These are phyloP conservation scores for Drosophila dunni DNA, from an alignment of 1,140 invertebrate species.

Conservation along the genomic window DNA sequence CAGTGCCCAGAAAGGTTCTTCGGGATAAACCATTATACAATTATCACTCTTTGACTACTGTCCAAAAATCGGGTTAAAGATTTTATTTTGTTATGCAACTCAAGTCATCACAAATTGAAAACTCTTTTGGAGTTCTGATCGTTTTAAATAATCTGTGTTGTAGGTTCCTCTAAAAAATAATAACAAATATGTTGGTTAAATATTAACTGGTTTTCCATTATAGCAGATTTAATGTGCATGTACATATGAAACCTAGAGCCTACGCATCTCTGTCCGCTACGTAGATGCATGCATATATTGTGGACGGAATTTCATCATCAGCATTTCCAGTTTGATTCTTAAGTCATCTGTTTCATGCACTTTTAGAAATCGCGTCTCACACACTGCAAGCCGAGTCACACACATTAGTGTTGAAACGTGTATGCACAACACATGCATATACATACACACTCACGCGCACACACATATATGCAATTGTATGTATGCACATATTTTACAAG, in stretches of 20 bases:
- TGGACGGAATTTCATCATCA: conserved; percentile 44
- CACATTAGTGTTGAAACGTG: too few relatives aligned
- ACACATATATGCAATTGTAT: conserved; percentile 22
- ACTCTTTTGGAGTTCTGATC: conserved; percentile 19
- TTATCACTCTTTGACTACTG: conserved; percentile 38
- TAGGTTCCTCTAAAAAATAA: conserved; percentile 8
- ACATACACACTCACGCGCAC: not conserved
- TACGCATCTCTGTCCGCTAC: not conserved
- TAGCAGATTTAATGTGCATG: not conserved
- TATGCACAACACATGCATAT: not conserved
- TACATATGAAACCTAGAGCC: not conserved
- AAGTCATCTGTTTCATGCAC: conserved; percentile 53
- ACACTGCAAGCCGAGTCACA: conserved; percentile 6
- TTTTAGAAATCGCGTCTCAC: conserved; percentile 44
- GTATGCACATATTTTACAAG: conserved; percentile 43
- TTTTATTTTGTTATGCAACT: conserved; percentile 13
- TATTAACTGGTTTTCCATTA: not conserved
- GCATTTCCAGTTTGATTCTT: conserved; percentile 54
- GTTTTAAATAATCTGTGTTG: conserved; percentile 14
- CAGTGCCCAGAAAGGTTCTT: conserved; percentile 83
- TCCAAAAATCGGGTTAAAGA: conserved; percentile 24
- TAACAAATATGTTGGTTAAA: not conserved
- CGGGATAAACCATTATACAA: conserved; percentile 77
- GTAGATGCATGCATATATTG: conserved; percentile 21
- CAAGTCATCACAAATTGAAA: conserved; percentile 40